These are phyloP conservation scores for Rhagoletis pomonella DNA, from an alignment of 1,140 invertebrate genomes.

Conservation along the genomic window DNA sequence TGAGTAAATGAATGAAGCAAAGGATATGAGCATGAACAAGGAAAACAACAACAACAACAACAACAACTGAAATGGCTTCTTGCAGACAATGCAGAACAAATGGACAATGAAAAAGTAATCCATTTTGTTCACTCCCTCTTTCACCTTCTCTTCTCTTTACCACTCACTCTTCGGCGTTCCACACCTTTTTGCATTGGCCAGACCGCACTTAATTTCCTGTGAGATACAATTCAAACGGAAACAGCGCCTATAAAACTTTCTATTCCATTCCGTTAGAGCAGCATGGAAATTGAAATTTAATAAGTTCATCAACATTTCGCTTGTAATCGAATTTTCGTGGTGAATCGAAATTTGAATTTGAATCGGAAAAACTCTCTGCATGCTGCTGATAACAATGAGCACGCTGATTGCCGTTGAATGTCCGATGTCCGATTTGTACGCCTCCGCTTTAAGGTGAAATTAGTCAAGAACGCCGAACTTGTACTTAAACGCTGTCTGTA, in stretches of 20 bases:
- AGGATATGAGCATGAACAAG: not conserved
- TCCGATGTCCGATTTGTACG: not conserved
- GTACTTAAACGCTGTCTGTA: too few species aligned
- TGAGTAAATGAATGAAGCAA: not conserved
- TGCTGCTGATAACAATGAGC: conserved; percentile 23
- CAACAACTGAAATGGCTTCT: not conserved
- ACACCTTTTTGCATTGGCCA: not conserved
- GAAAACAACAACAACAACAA: not conserved
- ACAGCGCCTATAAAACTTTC: not conserved
- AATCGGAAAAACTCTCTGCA: conserved; percentile 1
- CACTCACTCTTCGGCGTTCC: not conserved
- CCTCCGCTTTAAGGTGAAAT: not conserved
- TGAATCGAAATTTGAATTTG: conserved; percentile 41
- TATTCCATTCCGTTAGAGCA: not conserved
- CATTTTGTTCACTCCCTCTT: not conserved
- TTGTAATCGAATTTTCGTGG: conserved; percentile 6
- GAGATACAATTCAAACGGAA: conserved; percentile 19
- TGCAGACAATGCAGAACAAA: not conserved
- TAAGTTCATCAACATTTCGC: conserved; percentile 36
- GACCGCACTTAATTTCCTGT: conserved; percentile 44
- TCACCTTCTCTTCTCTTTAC: not conserved
- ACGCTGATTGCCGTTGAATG: not conserved
- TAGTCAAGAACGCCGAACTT: too few species aligned
- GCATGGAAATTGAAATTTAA: conserved; percentile 36
- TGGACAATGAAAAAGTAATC: conserved; percentile 16